phyloP scores from a whole-genome alignment of 2,113 vertebrate genomes.

The Mastomys coucha region DNA sequence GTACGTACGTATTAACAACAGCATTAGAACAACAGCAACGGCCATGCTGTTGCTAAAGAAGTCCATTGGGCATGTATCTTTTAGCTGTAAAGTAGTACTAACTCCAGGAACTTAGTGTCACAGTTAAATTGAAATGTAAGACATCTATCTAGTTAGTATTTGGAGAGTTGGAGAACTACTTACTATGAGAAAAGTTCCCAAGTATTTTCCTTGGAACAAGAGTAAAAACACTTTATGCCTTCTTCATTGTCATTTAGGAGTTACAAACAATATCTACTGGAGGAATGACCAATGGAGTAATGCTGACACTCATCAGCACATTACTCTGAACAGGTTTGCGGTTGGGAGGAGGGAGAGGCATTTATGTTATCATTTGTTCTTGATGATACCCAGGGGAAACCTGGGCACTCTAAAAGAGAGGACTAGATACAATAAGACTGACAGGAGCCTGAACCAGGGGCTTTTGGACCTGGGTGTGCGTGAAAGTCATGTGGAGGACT shows the following conservation, averaged over 20 bases:
- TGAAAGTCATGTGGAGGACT: background rate
- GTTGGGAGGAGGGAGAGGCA: background rate
- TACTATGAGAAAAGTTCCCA: background rate
- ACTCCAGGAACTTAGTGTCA: background rate
- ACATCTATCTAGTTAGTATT: background rate
- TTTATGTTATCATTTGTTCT: background rate
- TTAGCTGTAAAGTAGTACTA: background rate
- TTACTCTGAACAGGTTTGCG: background rate
- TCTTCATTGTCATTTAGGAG: background rate
- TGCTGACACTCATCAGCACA: background rate
- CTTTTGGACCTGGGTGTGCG: background rate
- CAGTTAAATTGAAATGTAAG: background rate
- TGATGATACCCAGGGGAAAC: background rate
- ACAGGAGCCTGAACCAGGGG: background rate
- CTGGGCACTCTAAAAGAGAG: background rate
- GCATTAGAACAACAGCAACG: too few relatives aligned
- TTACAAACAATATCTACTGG: background rate
- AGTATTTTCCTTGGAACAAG: background rate
- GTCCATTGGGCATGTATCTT: background rate
- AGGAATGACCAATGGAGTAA: background rate
- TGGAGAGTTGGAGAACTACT: background rate
- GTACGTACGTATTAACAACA: background rate
- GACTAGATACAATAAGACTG: background rate
- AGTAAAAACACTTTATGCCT: background rate
- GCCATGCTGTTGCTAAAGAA: background rate